These are phyloP conservation scores for Pardosa pseudoannulata DNA, from an alignment of 2,888 invertebrate genomes.

Conservation along the genomic window DNA sequence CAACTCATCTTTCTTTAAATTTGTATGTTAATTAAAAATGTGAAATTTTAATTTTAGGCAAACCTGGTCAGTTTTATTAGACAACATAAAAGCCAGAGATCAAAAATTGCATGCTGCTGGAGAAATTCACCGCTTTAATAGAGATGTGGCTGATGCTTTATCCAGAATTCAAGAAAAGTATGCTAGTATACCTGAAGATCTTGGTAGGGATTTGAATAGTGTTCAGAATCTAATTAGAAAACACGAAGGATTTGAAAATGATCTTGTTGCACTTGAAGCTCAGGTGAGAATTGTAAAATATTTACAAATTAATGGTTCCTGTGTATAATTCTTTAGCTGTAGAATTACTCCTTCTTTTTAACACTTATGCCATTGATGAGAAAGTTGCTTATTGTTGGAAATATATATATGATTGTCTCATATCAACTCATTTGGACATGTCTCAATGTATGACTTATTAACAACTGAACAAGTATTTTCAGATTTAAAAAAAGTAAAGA, in stretches of 20 bases:
- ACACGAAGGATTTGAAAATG: constrained; percentile 95
- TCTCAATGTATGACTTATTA: no score
- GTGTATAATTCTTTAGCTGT: no score
- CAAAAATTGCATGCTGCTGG: constrained; percentile 94
- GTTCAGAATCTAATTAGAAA: constrained; percentile 88
- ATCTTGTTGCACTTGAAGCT: constrained; percentile 92
- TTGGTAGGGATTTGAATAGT: constrained; percentile 89
- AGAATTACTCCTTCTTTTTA: no score
- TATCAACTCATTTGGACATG: no score
- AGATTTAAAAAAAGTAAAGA: no score
- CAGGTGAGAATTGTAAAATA: constrained; percentile 82
- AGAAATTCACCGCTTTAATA: constrained; percentile 97
- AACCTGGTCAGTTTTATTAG: constrained; percentile 90
- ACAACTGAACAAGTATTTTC: no score
- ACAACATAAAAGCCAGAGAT: constrained; percentile 90
- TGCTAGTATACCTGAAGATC: constrained; percentile 86
- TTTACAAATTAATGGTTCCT: no score
- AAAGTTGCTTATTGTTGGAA: no score
- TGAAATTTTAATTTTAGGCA: constrained; percentile 75
- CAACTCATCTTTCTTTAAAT: background rate
- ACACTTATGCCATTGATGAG: no score
- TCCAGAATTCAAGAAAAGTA: constrained; percentile 93
- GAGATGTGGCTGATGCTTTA: constrained; percentile 93
- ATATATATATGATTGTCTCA: no score
- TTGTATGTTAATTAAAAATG: no score